These are phyloP conservation scores for Labeo rohita DNA, from an alignment of 2,113 vertebrate species.

Conservation along the genomic window DNA sequence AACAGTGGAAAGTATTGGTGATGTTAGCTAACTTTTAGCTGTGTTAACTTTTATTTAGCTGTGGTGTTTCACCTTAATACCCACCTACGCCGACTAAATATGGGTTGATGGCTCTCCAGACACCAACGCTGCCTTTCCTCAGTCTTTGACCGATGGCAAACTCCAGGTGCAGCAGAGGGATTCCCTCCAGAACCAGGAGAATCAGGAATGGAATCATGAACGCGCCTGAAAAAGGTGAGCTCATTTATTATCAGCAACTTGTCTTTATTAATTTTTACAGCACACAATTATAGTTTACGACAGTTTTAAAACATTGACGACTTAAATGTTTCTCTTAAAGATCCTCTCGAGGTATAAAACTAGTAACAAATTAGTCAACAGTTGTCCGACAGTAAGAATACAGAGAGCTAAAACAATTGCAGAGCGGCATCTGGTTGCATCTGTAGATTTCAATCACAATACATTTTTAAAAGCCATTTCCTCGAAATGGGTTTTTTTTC, in stretches of 20 bases:
- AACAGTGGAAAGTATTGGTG: no score
- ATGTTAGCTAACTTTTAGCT: not conserved
- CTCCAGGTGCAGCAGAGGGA: slow-evolving; percentile 84
- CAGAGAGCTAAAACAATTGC: not conserved
- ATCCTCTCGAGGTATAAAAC: not conserved
- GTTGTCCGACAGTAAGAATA: not conserved
- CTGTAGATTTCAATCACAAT: no score
- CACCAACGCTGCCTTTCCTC: slow-evolving; percentile 79
- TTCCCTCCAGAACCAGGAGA: slow-evolving; percentile 83
- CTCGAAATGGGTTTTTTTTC: no score
- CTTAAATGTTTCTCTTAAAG: not conserved
- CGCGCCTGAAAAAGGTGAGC: slow-evolving; percentile 72
- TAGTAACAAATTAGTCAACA: not conserved
- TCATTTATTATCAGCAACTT: not conserved
- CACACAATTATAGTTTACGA: not conserved
- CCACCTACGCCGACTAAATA: slow-evolving; percentile 82
- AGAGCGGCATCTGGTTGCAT: no score
- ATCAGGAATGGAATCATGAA: slow-evolving; percentile 92
- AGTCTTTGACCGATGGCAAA: slow-evolving; percentile 87
- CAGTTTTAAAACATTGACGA: not conserved
- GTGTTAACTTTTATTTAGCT: no score
- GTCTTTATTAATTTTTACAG: not conserved
- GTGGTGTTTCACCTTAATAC: slow-evolving; percentile 43
- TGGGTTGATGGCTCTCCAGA: slow-evolving; percentile 84
- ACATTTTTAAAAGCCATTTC: no score